A percentile compares a stretch with the other conserved stretches of the same genome.
Evolutionary conservation across 2,113 vertebrate species (phyloP).

Genomic region (Apteryx owenii): DNA sequence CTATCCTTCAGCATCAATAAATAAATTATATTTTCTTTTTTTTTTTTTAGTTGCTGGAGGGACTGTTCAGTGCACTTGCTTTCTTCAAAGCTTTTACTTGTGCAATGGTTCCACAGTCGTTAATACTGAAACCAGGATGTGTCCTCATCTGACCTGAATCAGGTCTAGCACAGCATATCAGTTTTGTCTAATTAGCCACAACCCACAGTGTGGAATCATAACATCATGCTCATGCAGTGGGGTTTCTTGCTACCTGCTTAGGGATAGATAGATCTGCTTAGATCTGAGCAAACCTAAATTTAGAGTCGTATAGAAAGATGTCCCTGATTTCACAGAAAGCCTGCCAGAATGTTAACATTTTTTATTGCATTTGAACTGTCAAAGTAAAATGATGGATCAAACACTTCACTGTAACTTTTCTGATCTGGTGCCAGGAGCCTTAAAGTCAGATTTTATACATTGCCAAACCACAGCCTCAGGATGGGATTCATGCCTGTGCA

Average conservation of each 20-base stretch:
- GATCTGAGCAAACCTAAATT: neutral
- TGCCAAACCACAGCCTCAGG: neutral
- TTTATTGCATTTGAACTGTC: neutral
- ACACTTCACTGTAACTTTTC: neutral
- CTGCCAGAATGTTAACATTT: neutral
- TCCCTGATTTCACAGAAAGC: neutral
- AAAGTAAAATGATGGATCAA: neutral
- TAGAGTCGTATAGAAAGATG: neutral
- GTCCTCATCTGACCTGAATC: neutral
- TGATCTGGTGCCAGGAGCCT: neutral
- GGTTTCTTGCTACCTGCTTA: neutral
- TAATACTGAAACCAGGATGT: neutral
- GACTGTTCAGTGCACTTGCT: neutral
- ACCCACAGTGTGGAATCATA: neutral
- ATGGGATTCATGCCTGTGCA: neutral
- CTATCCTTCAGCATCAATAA: neutral
- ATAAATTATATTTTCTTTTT: neutral
- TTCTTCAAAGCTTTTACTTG: neutral
- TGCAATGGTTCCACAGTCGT: neutral
- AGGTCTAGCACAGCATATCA: neutral
- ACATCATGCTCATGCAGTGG: fast-evolving
- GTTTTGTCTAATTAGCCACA: neutral
- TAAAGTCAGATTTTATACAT: neutral
- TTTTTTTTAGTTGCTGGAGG: neutral
- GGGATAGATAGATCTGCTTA: neutral